phyloP scores from a whole-genome alignment of 35 echinoderm and acorn worm species.

The Apostichopus parvimensis region DNA sequence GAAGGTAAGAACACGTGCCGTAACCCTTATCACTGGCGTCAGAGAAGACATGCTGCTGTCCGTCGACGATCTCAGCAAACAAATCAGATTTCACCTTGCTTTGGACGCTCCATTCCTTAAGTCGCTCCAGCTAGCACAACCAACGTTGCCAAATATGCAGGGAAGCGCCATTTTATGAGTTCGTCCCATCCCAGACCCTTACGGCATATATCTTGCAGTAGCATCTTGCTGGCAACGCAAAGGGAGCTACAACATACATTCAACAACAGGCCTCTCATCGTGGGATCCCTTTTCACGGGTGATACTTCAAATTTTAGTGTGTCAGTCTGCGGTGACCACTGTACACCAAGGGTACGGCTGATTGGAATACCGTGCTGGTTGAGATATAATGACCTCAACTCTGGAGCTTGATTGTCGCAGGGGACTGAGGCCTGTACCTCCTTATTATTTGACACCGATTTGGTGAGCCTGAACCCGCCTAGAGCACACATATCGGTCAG shows the following conservation, averaged over 20 bases:
- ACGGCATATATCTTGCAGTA: conserved; percentile 57
- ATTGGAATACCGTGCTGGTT: conserved; percentile 41
- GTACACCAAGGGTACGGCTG: conserved; percentile 23
- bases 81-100: conserved; percentile 52
- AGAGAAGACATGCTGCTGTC: conserved; percentile 71
- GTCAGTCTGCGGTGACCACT: conserved; percentile 61
- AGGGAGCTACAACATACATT: conserved; percentile 37
- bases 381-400: conserved; percentile 49
- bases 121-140: conserved; percentile 38
- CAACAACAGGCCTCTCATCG: conserved; percentile 53
- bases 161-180: conserved; percentile 2
- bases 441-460: conserved; percentile 59
- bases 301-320: conserved; percentile 22
- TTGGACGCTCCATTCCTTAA: conserved; percentile 42
- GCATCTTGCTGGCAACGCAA: conserved; percentile 53
- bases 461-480: conserved; percentile 62
- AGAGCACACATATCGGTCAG: conserved; percentile 16
- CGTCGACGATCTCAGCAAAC: not conserved
- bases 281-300: not conserved
- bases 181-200: conserved; percentile 58
- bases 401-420: conserved; percentile 19
- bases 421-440: conserved; percentile 43
- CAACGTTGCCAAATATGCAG: conserved; percentile 47
- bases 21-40: conserved; percentile 67
- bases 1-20: conserved; percentile 65